Evolutionary conservation across 2,888 invertebrate species (phyloP).

Genomic region (Desoria tigrina): DNA sequence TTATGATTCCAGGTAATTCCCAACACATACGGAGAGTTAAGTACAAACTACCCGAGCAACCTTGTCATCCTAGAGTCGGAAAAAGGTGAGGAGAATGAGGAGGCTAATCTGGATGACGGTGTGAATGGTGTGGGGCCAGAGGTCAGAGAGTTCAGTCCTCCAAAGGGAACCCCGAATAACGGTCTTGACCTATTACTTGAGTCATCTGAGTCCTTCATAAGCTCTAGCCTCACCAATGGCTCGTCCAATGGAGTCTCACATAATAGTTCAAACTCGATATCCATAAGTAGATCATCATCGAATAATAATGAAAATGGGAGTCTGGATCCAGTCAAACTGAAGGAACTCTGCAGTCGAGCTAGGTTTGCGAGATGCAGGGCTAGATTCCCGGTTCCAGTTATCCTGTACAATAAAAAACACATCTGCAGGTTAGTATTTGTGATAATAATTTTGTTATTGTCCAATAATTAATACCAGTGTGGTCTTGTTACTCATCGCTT

Average conservation of each 20-base stretch:
- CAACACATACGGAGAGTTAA: conserved; percentile 68
- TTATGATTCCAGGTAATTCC: conserved; percentile 60
- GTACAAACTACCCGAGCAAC: conserved; percentile 71
- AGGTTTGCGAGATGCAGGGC: conserved; percentile 73
- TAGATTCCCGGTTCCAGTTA: conserved; percentile 75
- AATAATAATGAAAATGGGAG: background rate
- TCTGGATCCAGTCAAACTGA: conserved; percentile 63
- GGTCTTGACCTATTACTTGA: conserved; percentile 14
- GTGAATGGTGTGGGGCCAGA: background rate
- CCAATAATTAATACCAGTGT: no score
- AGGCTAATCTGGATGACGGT: background rate
- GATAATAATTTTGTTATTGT: conserved; percentile 2
- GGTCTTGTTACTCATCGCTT: no score
- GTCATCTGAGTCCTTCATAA: conserved; percentile 12
- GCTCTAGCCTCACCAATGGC: conserved; percentile 2
- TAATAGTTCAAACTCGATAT: no score
- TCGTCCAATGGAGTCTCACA: background rate
- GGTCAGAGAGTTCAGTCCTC: background rate
- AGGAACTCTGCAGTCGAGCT: conserved; percentile 68
- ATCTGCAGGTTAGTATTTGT: conserved; percentile 65
- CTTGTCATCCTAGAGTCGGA: conserved; percentile 65
- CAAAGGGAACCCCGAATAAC: background rate
- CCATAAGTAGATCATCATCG: background rate
- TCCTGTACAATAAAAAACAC: conserved; percentile 72
- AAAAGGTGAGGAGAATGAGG: conserved; percentile 22